Percentiles rank a stretch among this genome's conserved stretches.
Evolutionary conservation across 92 coral and sea anemone genomes (phyloP).

Genomic region (Umimayanthus chanpuru): DNA sequence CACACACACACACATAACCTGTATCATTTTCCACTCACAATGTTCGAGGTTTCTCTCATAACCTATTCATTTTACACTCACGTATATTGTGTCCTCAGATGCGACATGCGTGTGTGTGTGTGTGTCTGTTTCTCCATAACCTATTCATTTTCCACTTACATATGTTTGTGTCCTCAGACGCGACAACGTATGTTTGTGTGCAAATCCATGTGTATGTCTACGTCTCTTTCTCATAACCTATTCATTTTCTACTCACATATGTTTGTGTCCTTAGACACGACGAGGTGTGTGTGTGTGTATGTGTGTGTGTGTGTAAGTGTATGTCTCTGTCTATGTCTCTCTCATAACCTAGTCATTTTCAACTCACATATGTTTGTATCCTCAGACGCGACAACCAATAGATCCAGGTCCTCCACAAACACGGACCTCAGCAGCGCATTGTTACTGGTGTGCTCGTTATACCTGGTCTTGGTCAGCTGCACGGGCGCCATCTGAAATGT

Average conservation of each 20-base stretch:
- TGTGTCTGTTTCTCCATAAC: not conserved
- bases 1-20: too few species aligned
- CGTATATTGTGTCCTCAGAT: too few species aligned
- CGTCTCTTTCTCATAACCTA: too few species aligned
- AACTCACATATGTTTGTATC: constrained; percentile 95
- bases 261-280: not conserved
- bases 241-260: too few species aligned
- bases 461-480: not conserved
- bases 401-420: constrained; percentile 93
- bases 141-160: constrained; percentile 66
- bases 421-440: constrained; percentile 83
- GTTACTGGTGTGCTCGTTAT: constrained; percentile 78
- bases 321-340: too few species aligned
- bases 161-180: constrained; percentile 94
- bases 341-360: not conserved
- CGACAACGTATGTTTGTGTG: constrained; percentile 69
- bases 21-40: too few species aligned
- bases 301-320: too few species aligned
- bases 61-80: too few species aligned
- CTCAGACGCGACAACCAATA: constrained; percentile 93
- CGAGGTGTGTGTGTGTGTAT: not conserved
- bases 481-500: constrained; percentile 63
- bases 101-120: too few species aligned
- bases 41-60: too few species aligned
- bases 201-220: too few species aligned